These are phyloP conservation scores for Pseudomyrmex dendroicus DNA, from an alignment of 1,140 invertebrate species.

Conservation along the genomic window DNA sequence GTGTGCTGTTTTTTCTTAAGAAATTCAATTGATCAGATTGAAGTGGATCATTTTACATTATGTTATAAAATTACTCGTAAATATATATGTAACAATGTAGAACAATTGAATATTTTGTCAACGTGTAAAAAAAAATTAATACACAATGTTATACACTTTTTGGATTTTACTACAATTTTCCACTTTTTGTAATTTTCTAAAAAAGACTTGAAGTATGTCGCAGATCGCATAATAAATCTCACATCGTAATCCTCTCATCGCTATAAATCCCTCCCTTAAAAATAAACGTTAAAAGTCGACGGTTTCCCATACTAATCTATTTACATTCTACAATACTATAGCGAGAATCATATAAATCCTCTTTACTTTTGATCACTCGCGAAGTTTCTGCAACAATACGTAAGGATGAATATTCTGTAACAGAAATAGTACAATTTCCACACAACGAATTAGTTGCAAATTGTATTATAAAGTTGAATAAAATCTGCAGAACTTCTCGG, in stretches of 20 bases:
- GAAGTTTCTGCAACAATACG: neutral
- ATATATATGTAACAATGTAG: neutral
- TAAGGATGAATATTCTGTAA: too few relatives aligned
- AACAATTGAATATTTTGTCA: neutral
- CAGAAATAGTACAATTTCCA: too few relatives aligned
- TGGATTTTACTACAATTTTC: neutral
- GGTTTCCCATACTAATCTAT: conserved; percentile 65
- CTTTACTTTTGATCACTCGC: conserved; percentile 12
- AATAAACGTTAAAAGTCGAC: conserved; percentile 35
- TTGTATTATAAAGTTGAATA: neutral
- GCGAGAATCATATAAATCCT: conserved; percentile 33
- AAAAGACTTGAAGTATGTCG: neutral
- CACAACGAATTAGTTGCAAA: too few relatives aligned
- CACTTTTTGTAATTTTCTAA: neutral
- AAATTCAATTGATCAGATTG: too few relatives aligned
- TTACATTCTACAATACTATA: conserved; percentile 73
- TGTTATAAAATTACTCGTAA: conserved; percentile 1
- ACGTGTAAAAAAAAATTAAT: conserved; percentile 1
- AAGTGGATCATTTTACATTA: conserved; percentile 19
- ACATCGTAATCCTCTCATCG: conserved; percentile 15
- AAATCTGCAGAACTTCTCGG: conserved; percentile 27
- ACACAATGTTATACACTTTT: too few relatives aligned
- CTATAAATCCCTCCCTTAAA: conserved; percentile 20
- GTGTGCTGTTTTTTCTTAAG: neutral
- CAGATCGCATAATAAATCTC: conserved; percentile 25